phyloP scores from a whole-genome alignment of 2,888 invertebrate genomes.

The Drosophila nr. medialis region DNA sequence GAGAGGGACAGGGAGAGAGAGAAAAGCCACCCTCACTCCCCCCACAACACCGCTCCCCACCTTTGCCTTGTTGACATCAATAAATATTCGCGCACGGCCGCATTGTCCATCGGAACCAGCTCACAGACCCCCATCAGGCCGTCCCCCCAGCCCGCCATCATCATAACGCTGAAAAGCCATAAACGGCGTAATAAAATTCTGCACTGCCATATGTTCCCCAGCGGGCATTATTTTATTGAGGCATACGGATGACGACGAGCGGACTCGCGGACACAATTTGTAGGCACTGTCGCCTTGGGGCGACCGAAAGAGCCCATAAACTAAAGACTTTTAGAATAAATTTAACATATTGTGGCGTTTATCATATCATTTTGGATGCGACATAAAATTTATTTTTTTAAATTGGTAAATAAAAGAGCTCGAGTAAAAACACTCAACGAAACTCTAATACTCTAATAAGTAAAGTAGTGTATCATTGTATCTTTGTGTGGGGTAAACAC shows the following conservation, averaged over 20 bases:
- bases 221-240: slow-evolving; percentile 79
- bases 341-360: slow-evolving; percentile 76
- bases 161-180: slow-evolving; percentile 78
- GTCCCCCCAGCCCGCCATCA: slow-evolving; percentile 40
- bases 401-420: slow-evolving; percentile 63
- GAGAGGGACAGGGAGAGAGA: background rate
- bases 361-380: slow-evolving; percentile 58
- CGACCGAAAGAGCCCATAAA: slow-evolving; percentile 59
- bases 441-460: slow-evolving; percentile 18
- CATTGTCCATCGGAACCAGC: slow-evolving; percentile 33
- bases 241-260: slow-evolving; percentile 39
- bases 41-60: background rate
- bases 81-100: slow-evolving; percentile 77
- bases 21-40: background rate
- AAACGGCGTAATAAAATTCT: slow-evolving; percentile 80
- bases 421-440: background rate
- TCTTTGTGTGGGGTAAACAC: background rate
- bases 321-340: slow-evolving; percentile 79
- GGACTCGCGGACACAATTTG: slow-evolving; percentile 64
- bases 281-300: slow-evolving; percentile 48
- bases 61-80: slow-evolving; percentile 72
- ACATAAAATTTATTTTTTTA: slow-evolving; percentile 69
- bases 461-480: background rate
- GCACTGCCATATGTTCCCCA: slow-evolving; percentile 81
- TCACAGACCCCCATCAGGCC: slow-evolving; percentile 2